A percentile compares a stretch with the other conserved stretches of the same genome.
phyloP scores from a whole-genome alignment of 2,888 invertebrate species.

The Caenorhabditis sp. region DNA sequence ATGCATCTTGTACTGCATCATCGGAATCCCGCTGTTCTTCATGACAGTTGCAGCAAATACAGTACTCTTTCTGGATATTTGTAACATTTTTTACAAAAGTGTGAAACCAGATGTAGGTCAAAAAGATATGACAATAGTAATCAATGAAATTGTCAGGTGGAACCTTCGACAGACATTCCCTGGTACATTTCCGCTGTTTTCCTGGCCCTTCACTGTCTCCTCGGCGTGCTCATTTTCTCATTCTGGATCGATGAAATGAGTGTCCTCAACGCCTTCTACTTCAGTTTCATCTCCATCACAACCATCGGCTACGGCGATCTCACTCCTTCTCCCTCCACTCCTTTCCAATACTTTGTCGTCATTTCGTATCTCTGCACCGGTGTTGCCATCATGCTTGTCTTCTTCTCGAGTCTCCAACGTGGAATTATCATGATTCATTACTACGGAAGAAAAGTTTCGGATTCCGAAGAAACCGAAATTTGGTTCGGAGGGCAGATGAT shows the following conservation, averaged over 20 bases:
- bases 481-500: conserved; percentile 76
- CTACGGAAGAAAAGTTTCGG: conserved; percentile 63
- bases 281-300: conserved; percentile 79
- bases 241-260: conserved; percentile 71
- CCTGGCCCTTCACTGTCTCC: conserved; percentile 67
- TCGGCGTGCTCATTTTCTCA: conserved; percentile 75
- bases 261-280: conserved; percentile 74
- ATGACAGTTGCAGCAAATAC: conserved; percentile 74
- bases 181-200: conserved; percentile 67
- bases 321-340: conserved; percentile 67
- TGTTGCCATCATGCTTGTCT: conserved; percentile 72
- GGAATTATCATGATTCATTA: conserved; percentile 72
- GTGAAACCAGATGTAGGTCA: conserved; percentile 24
- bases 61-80: conserved; percentile 71
- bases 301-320: conserved; percentile 79
- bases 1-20: conserved; percentile 72
- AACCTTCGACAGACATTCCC: conserved; percentile 55
- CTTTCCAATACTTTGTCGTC: conserved; percentile 67
- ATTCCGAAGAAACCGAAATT: conserved; percentile 75
- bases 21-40: conserved; percentile 76
- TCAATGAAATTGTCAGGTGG: conserved; percentile 46
- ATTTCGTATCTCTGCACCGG: conserved; percentile 71
- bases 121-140: neutral
- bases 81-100: conserved; percentile 65
- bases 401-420: conserved; percentile 69